phyloP scores from a whole-genome alignment of 2,797 vertebrate species.

The Limosa lapponica region DNA sequence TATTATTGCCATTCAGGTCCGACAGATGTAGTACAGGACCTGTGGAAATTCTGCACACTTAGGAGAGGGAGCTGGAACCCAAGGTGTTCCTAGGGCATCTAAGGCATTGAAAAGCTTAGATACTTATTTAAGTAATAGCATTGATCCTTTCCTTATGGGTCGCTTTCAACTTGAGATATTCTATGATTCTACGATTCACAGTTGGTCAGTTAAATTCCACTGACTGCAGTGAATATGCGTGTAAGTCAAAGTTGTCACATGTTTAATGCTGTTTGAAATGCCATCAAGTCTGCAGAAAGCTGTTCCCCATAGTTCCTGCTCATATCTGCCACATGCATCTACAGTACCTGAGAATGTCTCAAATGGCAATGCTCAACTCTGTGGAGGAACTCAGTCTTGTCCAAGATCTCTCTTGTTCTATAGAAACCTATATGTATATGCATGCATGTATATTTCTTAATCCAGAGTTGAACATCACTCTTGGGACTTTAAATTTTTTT shows the following conservation, averaged over 20 bases:
- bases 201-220: not conserved
- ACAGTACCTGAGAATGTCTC: not conserved
- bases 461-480: not conserved
- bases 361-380: accelerated
- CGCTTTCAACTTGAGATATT: not conserved
- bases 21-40: not conserved
- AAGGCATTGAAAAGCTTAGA: not conserved
- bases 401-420: not conserved
- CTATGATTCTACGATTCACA: not conserved
- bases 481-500: not conserved
- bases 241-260: not conserved
- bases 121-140: not conserved
- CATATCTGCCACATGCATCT: not conserved
- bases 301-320: not conserved
- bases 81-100: accelerated
- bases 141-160: not conserved
- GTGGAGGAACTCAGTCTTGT: not conserved
- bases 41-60: not conserved
- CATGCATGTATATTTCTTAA: not conserved
- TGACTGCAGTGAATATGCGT: not conserved
- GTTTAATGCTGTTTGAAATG: not conserved
- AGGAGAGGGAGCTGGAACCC: not conserved
- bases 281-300: not conserved
- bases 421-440: not conserved
- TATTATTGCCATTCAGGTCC: not conserved